Base-by-base conservation (phyloP, 1,140 invertebrate species). In the Lamellibrachia luymesi region DNA sequence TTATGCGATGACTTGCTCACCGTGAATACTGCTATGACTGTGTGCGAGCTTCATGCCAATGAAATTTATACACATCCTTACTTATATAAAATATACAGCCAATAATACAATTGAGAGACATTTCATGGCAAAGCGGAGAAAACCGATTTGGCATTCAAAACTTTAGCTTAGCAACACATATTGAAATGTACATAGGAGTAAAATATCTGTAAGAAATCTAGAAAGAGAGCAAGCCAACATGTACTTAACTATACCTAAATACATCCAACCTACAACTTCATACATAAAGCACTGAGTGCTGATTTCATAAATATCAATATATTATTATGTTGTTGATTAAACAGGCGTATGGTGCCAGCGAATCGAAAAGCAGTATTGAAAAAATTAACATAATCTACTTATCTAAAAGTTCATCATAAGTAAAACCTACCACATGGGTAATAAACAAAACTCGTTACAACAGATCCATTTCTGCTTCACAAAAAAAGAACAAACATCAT, bases 51-150 rank as follows among this genome's bases (percentile, higher is more conserved):
- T 80, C 7, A 22, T 22, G 1, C 1, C 64, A 80, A 80, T 80
- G 64, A 80, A 80, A 80, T 80, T 80, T 80, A 80, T 80, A 80
- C 64, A 80, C 17, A 80, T 80, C 64, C 64, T 80, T 80, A 80
- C 64, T 80, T 80, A 80, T 80, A 80, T 80, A 80, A 80, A 80
- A 80, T 80, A 80, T 80, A 80, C 64, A 80, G 64, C 64, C 64
- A 80, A 80, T 80, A 8, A 80, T 80, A 38, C 38, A 80, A 56
- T 17, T 56, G 13, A 22, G 64, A 80, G 64, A 80, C 64, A 80
- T 10, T 80, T 80, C 1, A 80, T 22, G 25, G 13, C 64, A 8
- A 80, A 4, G 64, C 64, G 4, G 25, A 80, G 25, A 80, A 80
- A 80, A 22, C 64, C 4, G 64, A 56, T 80, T 80, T 80, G 64